Conservation (phyloP, 1,140 invertebrate species). For the Mycetomoellerius zeteki region DNA sequence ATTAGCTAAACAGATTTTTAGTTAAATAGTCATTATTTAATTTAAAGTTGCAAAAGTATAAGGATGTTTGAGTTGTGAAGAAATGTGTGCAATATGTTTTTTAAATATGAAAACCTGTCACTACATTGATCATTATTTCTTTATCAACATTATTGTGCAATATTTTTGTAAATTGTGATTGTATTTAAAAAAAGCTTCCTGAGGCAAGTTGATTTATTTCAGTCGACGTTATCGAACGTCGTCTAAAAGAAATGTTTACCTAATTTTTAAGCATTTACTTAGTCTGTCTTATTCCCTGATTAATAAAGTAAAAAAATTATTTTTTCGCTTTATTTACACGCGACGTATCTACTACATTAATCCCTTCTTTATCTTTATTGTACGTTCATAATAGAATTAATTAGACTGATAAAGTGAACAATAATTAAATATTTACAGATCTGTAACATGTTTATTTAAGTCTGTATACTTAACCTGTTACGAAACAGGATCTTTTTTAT, state of each 20-base stretch:
- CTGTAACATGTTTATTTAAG: neutral
- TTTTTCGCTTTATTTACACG: neutral
- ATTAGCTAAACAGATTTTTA: neutral
- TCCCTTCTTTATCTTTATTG: neutral
- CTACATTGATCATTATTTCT: neutral
- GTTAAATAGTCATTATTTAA: neutral
- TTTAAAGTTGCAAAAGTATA: neutral
- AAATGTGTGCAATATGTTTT: neutral
- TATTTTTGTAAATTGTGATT: neutral
- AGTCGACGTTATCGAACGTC: neutral
- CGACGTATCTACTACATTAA: neutral
- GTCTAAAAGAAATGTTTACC: neutral
- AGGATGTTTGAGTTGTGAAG: neutral
- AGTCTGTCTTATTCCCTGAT: neutral
- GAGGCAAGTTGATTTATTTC: neutral
- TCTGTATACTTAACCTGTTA: neutral
- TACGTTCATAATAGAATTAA: neutral
- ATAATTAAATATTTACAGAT: slow-evolving; percentile 3
- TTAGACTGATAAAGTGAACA: neutral
- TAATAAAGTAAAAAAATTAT: neutral
- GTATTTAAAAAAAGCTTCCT: neutral
- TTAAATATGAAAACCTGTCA: neutral
- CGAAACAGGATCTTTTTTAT: neutral
- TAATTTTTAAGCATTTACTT: slow-evolving; percentile 9
- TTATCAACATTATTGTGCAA: neutral